phyloP scores from a whole-genome alignment of 2,113 vertebrate species.

The Castor canadensis region DNA sequence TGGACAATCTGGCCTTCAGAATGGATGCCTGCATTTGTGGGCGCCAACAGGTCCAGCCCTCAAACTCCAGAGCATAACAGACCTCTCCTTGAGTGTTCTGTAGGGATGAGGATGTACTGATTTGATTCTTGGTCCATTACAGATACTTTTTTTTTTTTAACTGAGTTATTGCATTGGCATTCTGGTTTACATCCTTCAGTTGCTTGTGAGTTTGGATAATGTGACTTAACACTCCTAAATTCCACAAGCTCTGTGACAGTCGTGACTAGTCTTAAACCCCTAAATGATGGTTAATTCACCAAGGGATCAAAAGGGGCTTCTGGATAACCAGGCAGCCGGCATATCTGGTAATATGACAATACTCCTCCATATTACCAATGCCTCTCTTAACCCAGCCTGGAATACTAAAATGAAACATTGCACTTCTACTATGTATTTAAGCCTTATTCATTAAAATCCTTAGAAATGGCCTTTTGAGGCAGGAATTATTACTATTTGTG shows the following conservation, averaged over 20 bases:
- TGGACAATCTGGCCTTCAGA: neutral
- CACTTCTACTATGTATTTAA: neutral
- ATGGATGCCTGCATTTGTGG: neutral
- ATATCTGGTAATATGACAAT: neutral
- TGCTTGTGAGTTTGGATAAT: neutral
- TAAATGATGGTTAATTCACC: neutral
- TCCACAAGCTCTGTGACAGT: neutral
- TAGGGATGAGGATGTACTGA: neutral
- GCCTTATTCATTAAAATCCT: neutral
- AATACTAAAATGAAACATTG: neutral
- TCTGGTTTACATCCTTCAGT: neutral
- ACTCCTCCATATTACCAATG: neutral
- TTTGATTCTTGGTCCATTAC: neutral
- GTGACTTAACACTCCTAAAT: constrained; percentile 30
- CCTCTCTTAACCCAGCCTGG: neutral
- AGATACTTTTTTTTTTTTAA: neutral
- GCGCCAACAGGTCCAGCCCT: neutral
- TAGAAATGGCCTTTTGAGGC: neutral
- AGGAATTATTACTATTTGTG: constrained; percentile 7
- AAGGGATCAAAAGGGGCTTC: neutral
- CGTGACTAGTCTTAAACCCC: neutral
- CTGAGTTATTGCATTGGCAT: neutral
- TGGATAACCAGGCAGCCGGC: neutral
- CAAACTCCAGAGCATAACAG: neutral
- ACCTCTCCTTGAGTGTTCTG: neutral